Conservation (phyloP, 2,797 vertebrate species). For the Taeniopygia guttata region DNA sequence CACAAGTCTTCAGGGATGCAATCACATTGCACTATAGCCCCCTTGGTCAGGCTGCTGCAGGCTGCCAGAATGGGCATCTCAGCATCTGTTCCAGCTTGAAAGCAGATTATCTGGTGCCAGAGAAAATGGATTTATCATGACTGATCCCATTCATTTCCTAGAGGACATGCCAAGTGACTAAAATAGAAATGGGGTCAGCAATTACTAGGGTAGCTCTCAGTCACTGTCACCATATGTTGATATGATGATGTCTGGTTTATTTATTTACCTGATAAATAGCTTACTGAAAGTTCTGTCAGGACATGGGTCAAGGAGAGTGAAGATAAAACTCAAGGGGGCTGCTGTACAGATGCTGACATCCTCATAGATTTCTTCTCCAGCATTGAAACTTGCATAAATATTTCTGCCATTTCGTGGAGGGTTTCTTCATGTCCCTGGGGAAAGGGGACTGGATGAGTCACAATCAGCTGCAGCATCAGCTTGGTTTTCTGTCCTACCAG, state of each 20-base stretch:
- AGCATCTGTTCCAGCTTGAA: not conserved
- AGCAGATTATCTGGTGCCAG: slow-evolving; percentile 35
- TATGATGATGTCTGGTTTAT: not conserved
- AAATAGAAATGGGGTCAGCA: slow-evolving; percentile 62
- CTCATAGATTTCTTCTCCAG: not conserved
- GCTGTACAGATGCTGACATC: not conserved
- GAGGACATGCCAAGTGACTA: not conserved
- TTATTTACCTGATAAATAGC: slow-evolving; percentile 38
- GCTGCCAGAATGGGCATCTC: not conserved
- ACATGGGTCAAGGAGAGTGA: not conserved
- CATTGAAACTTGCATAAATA: not conserved
- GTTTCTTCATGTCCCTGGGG: not conserved
- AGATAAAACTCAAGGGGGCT: not conserved
- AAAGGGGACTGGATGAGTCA: not conserved
- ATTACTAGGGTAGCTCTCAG: slow-evolving; percentile 24
- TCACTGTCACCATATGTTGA: slow-evolving; percentile 9
- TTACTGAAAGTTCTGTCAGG: not conserved
- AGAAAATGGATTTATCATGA: slow-evolving; percentile 19
- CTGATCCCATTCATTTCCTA: slow-evolving; percentile 38
- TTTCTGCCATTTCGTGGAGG: not conserved
- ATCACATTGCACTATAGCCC: not conserved
- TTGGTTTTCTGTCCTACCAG: not conserved
- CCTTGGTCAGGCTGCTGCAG: not conserved
- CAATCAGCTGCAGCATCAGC: not conserved
- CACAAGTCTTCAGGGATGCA: not conserved